phyloP scores from a whole-genome alignment of 2,888 invertebrate species.

The Eudemis profundana region DNA sequence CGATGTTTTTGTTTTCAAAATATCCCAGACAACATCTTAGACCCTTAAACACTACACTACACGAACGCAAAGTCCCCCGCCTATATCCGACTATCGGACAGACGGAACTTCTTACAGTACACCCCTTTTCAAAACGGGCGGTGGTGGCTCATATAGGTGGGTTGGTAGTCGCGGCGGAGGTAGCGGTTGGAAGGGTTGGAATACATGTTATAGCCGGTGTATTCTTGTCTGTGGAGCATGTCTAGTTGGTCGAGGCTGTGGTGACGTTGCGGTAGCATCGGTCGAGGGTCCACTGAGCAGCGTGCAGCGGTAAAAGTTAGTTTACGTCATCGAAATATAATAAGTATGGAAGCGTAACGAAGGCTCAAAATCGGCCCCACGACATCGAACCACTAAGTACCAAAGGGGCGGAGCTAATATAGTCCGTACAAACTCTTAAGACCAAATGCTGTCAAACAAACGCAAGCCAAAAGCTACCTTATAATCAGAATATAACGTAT shows the following conservation, averaged over 20 bases:
- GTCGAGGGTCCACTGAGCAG: constrained; percentile 66
- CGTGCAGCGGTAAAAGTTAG: constrained; percentile 60
- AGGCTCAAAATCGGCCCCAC: no score
- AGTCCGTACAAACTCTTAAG: no score
- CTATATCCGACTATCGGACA: constrained; percentile 78
- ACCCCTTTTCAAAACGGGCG: constrained; percentile 84
- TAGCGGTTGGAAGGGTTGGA: constrained; percentile 60
- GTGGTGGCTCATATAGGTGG: constrained; percentile 74
- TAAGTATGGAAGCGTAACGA: no score
- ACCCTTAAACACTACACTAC: constrained; percentile 52
- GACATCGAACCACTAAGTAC: no score
- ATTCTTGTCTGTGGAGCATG: constrained; percentile 75
- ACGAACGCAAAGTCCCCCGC: constrained; percentile 69
- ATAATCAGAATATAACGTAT: no score
- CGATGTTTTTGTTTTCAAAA: neutral
- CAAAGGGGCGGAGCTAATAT: no score
- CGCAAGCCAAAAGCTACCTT: no score
- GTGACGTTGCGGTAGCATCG: constrained; percentile 71
- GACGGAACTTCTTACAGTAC: constrained; percentile 81
- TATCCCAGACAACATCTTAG: constrained; percentile 49
- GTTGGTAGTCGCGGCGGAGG: constrained; percentile 73
- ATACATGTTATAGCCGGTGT: constrained; percentile 69
- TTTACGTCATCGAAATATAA: neutral
- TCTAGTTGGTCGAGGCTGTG: constrained; percentile 81
- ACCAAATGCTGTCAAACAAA: no score